These are phyloP conservation scores for Abrostola triplasia DNA, from an alignment of 2,888 invertebrate genomes.

Conservation along the genomic window DNA sequence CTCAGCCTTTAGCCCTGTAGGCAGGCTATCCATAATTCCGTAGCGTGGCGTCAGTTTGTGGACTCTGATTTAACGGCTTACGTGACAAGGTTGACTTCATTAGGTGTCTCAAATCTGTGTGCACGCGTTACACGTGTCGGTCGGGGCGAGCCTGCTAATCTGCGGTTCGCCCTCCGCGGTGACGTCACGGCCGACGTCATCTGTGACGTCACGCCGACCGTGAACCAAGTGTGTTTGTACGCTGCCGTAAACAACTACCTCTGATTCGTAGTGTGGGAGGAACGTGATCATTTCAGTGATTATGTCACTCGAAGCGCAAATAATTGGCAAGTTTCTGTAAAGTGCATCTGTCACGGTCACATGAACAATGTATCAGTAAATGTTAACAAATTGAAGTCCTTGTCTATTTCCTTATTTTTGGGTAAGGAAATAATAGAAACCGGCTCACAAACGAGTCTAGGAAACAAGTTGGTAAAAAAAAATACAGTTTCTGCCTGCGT, in stretches of 20 bases:
- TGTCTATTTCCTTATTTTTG: no score
- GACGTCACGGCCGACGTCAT: conserved; percentile 48
- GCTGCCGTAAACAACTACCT: conserved; percentile 1
- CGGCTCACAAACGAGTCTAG: no score
- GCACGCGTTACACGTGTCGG: conserved; percentile 9
- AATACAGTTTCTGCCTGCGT: no score
- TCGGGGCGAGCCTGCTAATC: conserved; percentile 14
- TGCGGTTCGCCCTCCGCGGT: conserved; percentile 29
- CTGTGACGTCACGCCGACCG: conserved; percentile 29
- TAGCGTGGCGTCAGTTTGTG: conserved; percentile 4
- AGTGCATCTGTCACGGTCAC: conserved; percentile 4
- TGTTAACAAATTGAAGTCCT: no score
- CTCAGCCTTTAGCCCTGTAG: not conserved
- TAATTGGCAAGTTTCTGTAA: conserved; percentile 4
- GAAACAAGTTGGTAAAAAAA: no score
- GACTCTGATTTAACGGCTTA: conserved; percentile 9
- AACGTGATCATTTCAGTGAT: conserved; percentile 22
- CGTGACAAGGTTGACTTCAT: conserved; percentile 25
- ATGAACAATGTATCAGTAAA: not conserved
- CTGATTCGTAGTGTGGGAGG: conserved; percentile 1
- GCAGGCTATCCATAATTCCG: conserved; percentile 1
- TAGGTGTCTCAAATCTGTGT: conserved; percentile 23
- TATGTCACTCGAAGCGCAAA: conserved; percentile 28
- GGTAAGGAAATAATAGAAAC: no score
- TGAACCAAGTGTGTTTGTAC: conserved; percentile 12